Evolutionary conservation across 2,888 invertebrate genomes (phyloP), one percentile per base, ranked within the genome.

Genomic region (Thera britannica): DNA sequence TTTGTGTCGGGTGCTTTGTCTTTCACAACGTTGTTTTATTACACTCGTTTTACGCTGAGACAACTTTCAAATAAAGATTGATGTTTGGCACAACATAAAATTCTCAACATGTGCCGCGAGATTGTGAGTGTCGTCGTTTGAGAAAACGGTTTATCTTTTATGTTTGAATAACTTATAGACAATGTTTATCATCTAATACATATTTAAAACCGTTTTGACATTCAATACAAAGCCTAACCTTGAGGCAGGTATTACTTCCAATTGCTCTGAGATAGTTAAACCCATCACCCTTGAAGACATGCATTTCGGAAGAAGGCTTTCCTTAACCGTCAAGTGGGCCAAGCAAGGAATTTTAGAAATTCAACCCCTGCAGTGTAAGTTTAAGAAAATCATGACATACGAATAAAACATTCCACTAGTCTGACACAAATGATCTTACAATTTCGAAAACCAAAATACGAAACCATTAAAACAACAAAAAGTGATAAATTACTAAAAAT

Each of bases 11-110:
- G 68, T 58, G 70, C 68, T 68, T 63, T 71, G 67, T 73, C 71
- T 70, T 66, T 69, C 59, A 67, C 67, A 72, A 61, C 67, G 70
- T 73, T 70, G 68, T 75, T 75, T 23, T 74, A 75, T 74, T 73
- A 75, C 71, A 72, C 71, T 72, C 73, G 72, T 71, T 75, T 75
- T 69, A 74, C 69, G 72, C 73, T 63, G 72, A 72, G 72, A 74
- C 75, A 72, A 74, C 67, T 75, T 73, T 74, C 67, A 69, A 75
- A 75, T 74, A 75, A 75, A 75, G 75, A 75, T 74, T 75, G 73
- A 75, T 75, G 75, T 72, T 74, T 72, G 70, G 70, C 67, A 68
- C 67, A 61, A 69, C 68, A 71, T 75, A 72, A 74, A 71, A 71
- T 67, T 71, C 68, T 44, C 58, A 61, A 70, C 69, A 72, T 70